Percentiles rank a stretch among this genome's conserved stretches.
These are phyloP conservation scores for Tenthredo notha DNA, from an alignment of 2,888 invertebrate species.

Conservation along the genomic window DNA sequence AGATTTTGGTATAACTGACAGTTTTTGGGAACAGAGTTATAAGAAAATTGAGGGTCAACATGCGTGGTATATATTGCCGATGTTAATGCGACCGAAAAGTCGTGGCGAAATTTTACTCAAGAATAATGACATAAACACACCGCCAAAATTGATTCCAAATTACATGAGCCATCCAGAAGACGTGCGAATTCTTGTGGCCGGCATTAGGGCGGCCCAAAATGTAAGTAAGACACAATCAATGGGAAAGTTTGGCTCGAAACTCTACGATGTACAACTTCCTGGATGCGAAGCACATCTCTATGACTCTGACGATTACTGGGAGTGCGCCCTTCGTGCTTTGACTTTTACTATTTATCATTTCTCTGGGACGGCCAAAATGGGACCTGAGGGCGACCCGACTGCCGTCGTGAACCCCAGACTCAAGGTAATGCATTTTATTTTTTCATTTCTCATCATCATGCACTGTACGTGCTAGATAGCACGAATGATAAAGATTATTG, in stretches of 20 bases:
- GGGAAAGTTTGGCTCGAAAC: slow-evolving; percentile 80
- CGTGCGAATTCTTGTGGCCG: slow-evolving; percentile 82
- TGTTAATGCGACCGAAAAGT: slow-evolving; percentile 85
- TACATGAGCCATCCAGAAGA: slow-evolving; percentile 85
- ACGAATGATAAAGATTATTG: neutral
- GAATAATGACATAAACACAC: slow-evolving; percentile 83
- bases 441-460: too few relatives aligned
- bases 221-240: slow-evolving; percentile 83
- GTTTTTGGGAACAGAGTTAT: slow-evolving; percentile 81
- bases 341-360: slow-evolving; percentile 87
- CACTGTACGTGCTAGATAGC: too few relatives aligned
- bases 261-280: slow-evolving; percentile 80
- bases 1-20: slow-evolving; percentile 81
- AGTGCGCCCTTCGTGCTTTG: slow-evolving; percentile 84
- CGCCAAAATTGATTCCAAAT: slow-evolving; percentile 85
- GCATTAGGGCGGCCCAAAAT: slow-evolving; percentile 81
- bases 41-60: slow-evolving; percentile 80
- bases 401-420: slow-evolving; percentile 84
- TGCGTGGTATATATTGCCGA: slow-evolving; percentile 83
- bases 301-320: slow-evolving; percentile 85
- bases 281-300: slow-evolving; percentile 82
- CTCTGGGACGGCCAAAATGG: slow-evolving; percentile 84
- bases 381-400: slow-evolving; percentile 80
- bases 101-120: slow-evolving; percentile 84
- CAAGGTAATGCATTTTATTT: slow-evolving; percentile 66